These are phyloP conservation scores for Schizotus pectinicornis DNA, from an alignment of 2,888 invertebrate species.

Conservation along the genomic window DNA sequence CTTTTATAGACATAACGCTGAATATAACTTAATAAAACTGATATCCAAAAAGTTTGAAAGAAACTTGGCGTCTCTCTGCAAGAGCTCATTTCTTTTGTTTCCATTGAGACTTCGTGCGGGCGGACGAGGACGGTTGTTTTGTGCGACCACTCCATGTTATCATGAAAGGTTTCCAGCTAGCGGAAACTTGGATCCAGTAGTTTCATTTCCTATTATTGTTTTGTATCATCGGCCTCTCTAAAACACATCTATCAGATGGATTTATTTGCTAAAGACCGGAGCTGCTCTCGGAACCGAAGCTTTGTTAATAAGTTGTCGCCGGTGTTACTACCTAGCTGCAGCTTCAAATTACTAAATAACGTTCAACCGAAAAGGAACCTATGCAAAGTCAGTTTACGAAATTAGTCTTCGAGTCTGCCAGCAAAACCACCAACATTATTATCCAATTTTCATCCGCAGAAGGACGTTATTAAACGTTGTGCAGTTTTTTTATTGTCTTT, in stretches of 20 bases:
- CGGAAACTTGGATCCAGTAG: conserved; percentile 20
- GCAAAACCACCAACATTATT: too few species aligned
- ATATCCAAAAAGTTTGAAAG: conserved; percentile 24
- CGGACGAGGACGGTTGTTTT: conserved; percentile 23
- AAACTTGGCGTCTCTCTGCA: conserved; percentile 20
- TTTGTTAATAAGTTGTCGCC: too few species aligned
- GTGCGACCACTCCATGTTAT: conserved; percentile 26
- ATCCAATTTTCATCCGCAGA: too few species aligned
- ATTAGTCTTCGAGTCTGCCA: too few species aligned
- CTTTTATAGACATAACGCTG: conserved; percentile 24
- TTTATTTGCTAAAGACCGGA: background rate
- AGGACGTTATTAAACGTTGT: too few species aligned
- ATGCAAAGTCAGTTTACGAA: too few species aligned
- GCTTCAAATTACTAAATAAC: too few species aligned
- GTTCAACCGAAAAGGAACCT: too few species aligned
- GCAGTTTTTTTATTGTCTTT: too few species aligned
- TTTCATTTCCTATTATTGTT: conserved; percentile 25
- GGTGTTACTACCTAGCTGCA: too few species aligned
- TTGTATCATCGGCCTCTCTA: background rate
- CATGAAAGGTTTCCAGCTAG: conserved; percentile 20
- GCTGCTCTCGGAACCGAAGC: background rate
- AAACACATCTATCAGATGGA: background rate
- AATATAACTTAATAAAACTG: conserved; percentile 27
- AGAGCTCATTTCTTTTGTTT: conserved; percentile 35
- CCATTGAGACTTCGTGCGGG: conserved; percentile 24